Base-by-base conservation (phyloP, 2,888 invertebrate genomes). In the Calliopum simillimum region DNA sequence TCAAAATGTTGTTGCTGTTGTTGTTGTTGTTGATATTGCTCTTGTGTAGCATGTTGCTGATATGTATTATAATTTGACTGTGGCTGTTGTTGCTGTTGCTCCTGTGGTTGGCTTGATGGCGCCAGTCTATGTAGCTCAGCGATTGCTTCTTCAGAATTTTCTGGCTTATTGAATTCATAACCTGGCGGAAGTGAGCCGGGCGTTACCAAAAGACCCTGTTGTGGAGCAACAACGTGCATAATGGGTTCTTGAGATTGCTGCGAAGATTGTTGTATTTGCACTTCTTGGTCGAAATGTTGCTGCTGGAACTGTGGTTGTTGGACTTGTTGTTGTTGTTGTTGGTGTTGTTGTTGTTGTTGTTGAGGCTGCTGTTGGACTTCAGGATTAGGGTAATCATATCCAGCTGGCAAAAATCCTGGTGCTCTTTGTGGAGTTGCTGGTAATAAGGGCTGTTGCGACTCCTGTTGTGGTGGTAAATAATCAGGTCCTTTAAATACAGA, bases 81-180 rank as follows among this genome's bases (percentile, higher is more conserved):
- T 25, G 79, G 81, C 66, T 78, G 4, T 25, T 56, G 55, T 11
- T 61, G 46, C 61, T 61, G 14, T 33, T 77, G 75, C 1, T 78
- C 74, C 68, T 78, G 63, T 19, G 77, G 76, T 13, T 79, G 33
- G 2, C 33, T 79, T 71, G 63, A 19, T 79, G 79, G 69, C 5
- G 55, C 12, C 14, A 11, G 55, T 25, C 80, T 80, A 65, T 80
- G 80, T 41, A 80, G 73, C 71, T 80, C 75, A 4, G 77, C 79
- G 71, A 81, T 79, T 8, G 80, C 64, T 55, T 73, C 66, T 69
- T 80, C 80, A 19, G 76, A 70, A 49, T 79, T 78, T 1, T 75
- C 77, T 1, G 82, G 81, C 25, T 80, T 80, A 33, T 63, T 74
- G 58, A 81, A 81, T 33, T 79, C 82, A 67, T 81, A 82, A 11